phyloP scores from a whole-genome alignment of 2,113 vertebrate species.

The Ptilorrhoa leucosticta region DNA sequence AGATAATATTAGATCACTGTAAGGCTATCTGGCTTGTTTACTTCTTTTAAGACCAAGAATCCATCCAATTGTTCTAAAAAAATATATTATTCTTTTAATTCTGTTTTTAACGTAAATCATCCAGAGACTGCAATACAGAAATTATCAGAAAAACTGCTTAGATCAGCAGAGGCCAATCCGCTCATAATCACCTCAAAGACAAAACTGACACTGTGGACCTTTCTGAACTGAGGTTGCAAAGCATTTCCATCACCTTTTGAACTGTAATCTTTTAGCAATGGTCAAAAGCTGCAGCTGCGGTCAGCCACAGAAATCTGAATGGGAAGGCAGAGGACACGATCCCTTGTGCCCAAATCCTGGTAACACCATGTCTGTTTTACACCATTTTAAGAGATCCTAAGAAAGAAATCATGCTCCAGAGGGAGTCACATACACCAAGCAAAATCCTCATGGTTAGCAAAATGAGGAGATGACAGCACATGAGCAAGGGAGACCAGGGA shows the following conservation, averaged over 20 bases:
- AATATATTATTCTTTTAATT: background rate
- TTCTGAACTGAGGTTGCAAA: background rate
- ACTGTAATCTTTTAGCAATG: background rate
- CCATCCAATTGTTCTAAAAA: background rate
- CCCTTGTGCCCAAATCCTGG: background rate
- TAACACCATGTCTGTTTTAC: background rate
- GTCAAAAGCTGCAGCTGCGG: background rate
- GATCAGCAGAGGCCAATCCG: accelerated
- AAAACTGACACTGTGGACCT: background rate
- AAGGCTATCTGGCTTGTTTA: background rate
- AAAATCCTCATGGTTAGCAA: background rate
- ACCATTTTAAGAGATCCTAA: background rate
- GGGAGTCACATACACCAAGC: background rate
- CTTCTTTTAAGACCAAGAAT: background rate
- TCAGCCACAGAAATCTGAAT: background rate
- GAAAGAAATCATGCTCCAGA: background rate
- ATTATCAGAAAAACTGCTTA: background rate
- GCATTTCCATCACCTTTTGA: background rate
- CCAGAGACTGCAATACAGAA: background rate
- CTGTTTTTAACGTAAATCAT: background rate
- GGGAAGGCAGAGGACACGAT: accelerated
- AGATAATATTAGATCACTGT: background rate
- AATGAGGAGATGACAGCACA: background rate
- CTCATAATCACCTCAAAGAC: background rate
- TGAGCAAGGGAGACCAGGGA: background rate